Evolutionary conservation across 2,888 invertebrate species (phyloP), one percentile per base, ranked within the genome.

Genomic region (Dryocosmus kuriphilus): DNA sequence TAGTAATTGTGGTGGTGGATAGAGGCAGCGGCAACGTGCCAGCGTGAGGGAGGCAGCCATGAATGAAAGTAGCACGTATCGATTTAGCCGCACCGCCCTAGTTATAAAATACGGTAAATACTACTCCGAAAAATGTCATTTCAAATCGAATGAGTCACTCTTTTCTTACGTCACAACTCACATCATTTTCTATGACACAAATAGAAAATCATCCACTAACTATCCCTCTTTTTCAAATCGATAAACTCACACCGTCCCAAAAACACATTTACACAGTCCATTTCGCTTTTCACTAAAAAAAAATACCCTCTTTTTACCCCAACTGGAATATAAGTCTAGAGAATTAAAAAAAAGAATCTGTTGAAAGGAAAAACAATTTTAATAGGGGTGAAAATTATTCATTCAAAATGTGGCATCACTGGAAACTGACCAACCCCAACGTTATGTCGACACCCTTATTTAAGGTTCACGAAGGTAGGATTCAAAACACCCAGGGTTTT

Each of bases 61-160:
- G 90, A 90, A 90, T 90, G 90, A 90, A 90, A 89, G 88, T 87
- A 85, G 84, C 86, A 85, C 87, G 86, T 90, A 90, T 90, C 90
- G 90, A 90, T 90, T 89, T 89, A 88, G 87, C 87, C 85, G 86
- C 85, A 86, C 86, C 88, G 89, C 84, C 89, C 88, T 88, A 88
- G 85, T 87, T 89, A 88, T 82, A 82, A 86, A 87, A 85, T 85
- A 86, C 87, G 83, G 83, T 87, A 88, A 88, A 88, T 86, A 88
- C 83, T 85, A 84, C 75, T 73, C 75, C 46, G 60, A 78, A 77
- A 77, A 80, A 77, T 81, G 73, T 71, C 63, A 77, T 55, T 75
- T 63, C 22, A 41, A 51, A 38, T 32, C 38, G 63, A 55, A 75
- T 71, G 51, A 71, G 30, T 71, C 71, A 71, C 51, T 51, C n/a